Conservation (phyloP, 2,888 invertebrate genomes). For the Gibbula magus region DNA sequence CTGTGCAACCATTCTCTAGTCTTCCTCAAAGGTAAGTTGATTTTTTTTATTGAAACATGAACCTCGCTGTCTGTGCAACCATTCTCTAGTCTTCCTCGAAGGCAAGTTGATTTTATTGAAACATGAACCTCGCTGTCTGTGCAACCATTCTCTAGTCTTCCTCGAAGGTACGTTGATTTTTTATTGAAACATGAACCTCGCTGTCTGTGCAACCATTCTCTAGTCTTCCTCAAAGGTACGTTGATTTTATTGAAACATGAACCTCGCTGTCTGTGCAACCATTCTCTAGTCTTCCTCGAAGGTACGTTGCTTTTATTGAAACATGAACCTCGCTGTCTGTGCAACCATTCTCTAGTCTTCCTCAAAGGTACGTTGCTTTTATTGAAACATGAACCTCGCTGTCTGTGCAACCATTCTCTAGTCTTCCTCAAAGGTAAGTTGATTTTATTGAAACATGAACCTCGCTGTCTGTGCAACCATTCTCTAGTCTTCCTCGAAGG, state of each 20-base stretch:
- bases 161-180: too few relatives aligned
- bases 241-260: too few relatives aligned
- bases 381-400: conserved; percentile 96
- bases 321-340: conserved; percentile 95
- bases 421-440: conserved; percentile 83
- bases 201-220: conserved; percentile 96
- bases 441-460: too few relatives aligned
- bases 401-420: conserved; percentile 95
- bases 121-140: conserved; percentile 95
- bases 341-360: conserved; percentile 93
- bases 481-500: conserved; percentile 86
- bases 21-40: conserved; percentile 83
- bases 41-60: too few relatives aligned
- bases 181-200: too few relatives aligned
- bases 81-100: conserved; percentile 86
- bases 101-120: too few relatives aligned
- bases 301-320: too few relatives aligned
- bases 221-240: conserved; percentile 84
- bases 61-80: conserved; percentile 96
- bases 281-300: conserved; percentile 86
- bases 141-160: conserved; percentile 93
- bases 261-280: conserved; percentile 96
- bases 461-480: conserved; percentile 94
- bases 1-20: conserved; percentile 95
- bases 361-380: too few relatives aligned